These are phyloP conservation scores for Orussus abietinus DNA, from an alignment of 1,140 invertebrate genomes.

Conservation along the genomic window DNA sequence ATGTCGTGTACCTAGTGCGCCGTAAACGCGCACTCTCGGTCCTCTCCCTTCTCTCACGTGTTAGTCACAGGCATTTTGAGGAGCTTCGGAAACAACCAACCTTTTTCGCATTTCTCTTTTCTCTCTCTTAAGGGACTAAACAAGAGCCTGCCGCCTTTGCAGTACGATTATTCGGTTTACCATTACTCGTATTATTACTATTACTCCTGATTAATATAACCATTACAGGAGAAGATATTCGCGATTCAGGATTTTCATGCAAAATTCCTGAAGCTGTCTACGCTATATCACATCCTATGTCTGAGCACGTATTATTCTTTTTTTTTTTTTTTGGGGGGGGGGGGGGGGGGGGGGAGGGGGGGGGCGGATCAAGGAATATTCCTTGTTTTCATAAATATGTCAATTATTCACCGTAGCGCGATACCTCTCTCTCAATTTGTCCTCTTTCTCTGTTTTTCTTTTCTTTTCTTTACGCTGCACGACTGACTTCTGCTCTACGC, in stretches of 20 bases:
- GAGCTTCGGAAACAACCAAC: slow-evolving; percentile 17
- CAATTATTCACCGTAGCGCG: too few species aligned
- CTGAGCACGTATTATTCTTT: slow-evolving; percentile 40
- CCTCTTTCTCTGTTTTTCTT: too few species aligned
- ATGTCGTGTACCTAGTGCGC: too few species aligned
- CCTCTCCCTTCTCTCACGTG: too few species aligned
- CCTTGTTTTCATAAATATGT: too few species aligned
- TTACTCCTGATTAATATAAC: slow-evolving; percentile 1
- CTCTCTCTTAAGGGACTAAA: slow-evolving; percentile 17
- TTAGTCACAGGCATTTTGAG: slow-evolving; percentile 12
- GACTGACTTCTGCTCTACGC: too few species aligned
- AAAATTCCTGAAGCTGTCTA: slow-evolving; percentile 44
- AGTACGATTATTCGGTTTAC: slow-evolving; percentile 19
- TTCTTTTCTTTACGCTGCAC: too few species aligned
- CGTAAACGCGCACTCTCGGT: too few species aligned
- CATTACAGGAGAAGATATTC: slow-evolving; percentile 20
- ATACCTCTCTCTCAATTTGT: too few species aligned
- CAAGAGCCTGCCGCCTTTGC: slow-evolving; percentile 10
- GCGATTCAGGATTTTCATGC: slow-evolving; percentile 39
- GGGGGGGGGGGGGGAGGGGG: too few species aligned
- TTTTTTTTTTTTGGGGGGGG: slow-evolving; percentile 19
- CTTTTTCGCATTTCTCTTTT: too few species aligned
- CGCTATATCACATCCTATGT: slow-evolving; percentile 51
- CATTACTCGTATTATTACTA: slow-evolving; percentile 15
- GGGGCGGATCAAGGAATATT: too few species aligned